Evolutionary conservation across 2,113 vertebrate species (phyloP), one percentile per base, ranked within the genome.

Genomic region (Apeltes quadracus): DNA sequence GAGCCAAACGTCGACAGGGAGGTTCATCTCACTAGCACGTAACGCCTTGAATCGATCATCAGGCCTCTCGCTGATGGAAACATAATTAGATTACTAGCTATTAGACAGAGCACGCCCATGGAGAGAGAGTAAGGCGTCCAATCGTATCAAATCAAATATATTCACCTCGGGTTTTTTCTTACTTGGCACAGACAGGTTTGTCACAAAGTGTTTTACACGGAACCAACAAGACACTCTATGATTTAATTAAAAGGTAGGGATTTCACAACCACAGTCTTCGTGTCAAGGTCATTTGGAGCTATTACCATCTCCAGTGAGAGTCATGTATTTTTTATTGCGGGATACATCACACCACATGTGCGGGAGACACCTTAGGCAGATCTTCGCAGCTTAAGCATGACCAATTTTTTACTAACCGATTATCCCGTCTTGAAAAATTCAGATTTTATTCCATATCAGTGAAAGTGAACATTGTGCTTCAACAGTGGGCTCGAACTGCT

Each of bases 11-110:
- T 57, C 64, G 75, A 75, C 63, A 78, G 32, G 67, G 74, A 68
- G 51, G 72, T 83, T 90, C 85, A 88, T 87, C 84, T 84, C 65
- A 39, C 76, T 18, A 34, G 54, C 79, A 63, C 77, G 77, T 46
- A 64, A 69, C 72, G 77, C 76, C 77, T 84, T 75, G 62, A 65
- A 20, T 50, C 73, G 84, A 84, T 90, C 82, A 84, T 81, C 80
- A 79, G 69, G 62, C 71, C 72, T 85, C 53, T 55, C 84, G 83
- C 76, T 83, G 83, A 88, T 87, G 82, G 64, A 81, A 87, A 78
- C 39, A 9, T 87, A 90, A 92, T 92, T 71, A 84, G 82, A 90
- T 90, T 89, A 90, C 90, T 84, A 86, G 88, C 83, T 84, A 87
- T 90, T 83, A 84, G 74, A 73, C 72, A 51, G 63, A 7, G 55